Evolutionary conservation across 2,113 vertebrate species (phyloP).

Genomic region (Perognathus longimembris): DNA sequence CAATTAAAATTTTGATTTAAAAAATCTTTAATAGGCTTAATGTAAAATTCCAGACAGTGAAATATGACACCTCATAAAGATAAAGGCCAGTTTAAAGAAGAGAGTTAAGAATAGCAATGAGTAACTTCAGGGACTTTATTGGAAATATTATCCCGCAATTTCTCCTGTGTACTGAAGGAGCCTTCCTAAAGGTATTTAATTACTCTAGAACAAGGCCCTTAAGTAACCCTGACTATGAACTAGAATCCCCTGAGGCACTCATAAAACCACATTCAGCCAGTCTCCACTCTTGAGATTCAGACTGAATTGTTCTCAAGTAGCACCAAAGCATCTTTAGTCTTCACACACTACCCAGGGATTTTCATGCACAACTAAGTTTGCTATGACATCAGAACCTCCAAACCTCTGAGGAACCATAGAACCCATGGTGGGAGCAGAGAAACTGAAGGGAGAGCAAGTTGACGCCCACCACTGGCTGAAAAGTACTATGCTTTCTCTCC

Average conservation of each 20-base stretch:
- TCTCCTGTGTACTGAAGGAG: neutral
- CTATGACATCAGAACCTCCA: constrained; percentile 53
- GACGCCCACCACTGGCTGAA: neutral
- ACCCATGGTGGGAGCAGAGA: neutral
- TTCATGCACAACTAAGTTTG: constrained; percentile 19
- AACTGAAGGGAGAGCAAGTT: constrained; percentile 1
- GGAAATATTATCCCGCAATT: neutral
- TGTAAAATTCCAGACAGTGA: neutral
- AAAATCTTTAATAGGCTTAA: neutral
- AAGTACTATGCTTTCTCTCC: neutral
- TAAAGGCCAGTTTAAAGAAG: constrained; percentile 22
- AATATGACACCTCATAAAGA: neutral
- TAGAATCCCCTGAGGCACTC: constrained; percentile 31
- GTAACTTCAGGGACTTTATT: constrained; percentile 10
- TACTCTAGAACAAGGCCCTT: neutral
- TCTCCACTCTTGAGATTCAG: constrained; percentile 10
- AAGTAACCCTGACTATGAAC: constrained; percentile 6
- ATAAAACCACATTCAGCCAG: constrained; percentile 62
- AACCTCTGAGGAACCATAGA: constrained; percentile 51
- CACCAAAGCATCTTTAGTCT: constrained; percentile 48
- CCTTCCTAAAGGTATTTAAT: neutral
- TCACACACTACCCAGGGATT: constrained; percentile 54
- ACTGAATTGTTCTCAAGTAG: constrained; percentile 9
- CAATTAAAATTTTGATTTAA: constrained; percentile 9
- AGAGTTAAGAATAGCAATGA: neutral